A percentile compares a stretch with the other conserved stretches of the same genome.
Evolutionary conservation across 2,888 invertebrate genomes (phyloP).

Genomic region (Eumacrocentrus americanus): DNA sequence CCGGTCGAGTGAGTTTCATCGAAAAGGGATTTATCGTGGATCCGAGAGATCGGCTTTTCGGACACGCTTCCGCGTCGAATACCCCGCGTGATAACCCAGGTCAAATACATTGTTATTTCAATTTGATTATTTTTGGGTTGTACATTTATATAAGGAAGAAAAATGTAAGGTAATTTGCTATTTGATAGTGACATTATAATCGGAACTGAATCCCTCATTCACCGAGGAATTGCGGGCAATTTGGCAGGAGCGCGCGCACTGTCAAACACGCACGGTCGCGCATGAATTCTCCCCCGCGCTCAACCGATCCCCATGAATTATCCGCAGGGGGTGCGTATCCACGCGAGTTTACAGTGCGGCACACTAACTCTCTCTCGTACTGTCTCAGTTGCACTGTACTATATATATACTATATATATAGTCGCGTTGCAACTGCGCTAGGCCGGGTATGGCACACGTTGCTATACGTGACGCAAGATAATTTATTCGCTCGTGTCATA

Average conservation of each 20-base stretch:
- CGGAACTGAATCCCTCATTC: constrained; percentile 18
- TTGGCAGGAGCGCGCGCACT: constrained; percentile 9
- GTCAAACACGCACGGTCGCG: constrained; percentile 11
- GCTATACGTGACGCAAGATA: constrained; percentile 46
- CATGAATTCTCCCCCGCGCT: constrained; percentile 13
- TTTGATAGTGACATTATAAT: constrained; percentile 11
- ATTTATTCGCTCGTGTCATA: constrained; percentile 55
- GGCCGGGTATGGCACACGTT: constrained; percentile 17
- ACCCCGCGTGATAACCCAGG: background rate
- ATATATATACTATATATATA: constrained; percentile 2
- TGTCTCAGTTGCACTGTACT: background rate
- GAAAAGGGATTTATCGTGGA: background rate
- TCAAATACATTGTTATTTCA: too few species aligned
- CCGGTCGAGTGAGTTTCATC: background rate
- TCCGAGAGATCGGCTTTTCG: background rate
- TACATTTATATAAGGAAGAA: background rate
- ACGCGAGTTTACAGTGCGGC: constrained; percentile 18
- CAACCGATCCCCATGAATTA: constrained; percentile 18
- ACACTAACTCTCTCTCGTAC: constrained; percentile 14
- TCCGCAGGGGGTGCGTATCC: constrained; percentile 21
- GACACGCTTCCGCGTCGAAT: background rate
- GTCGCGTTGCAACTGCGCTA: background rate
- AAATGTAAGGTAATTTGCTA: background rate
- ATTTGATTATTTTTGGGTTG: too few species aligned
- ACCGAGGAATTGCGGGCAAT: constrained; percentile 14